phyloP scores from a whole-genome alignment of 2,113 vertebrate genomes.

The Actinemys pallida region DNA sequence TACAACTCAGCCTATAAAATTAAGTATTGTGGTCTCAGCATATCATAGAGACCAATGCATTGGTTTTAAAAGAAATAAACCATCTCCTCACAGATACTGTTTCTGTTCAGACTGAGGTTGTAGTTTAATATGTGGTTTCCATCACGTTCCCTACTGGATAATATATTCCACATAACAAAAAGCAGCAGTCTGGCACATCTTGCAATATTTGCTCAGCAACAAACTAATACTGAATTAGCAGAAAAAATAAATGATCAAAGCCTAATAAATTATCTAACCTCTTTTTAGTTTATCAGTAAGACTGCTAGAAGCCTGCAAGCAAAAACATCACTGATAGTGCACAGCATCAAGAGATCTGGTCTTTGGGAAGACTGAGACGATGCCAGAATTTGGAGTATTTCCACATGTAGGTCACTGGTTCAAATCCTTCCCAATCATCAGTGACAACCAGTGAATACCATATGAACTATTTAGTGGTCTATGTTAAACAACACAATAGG shows the following conservation, averaged over 20 bases:
- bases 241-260: constrained; percentile 58
- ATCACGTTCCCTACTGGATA: constrained; percentile 39
- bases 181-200: constrained; percentile 23
- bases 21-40: constrained; percentile 58
- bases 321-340: neutral
- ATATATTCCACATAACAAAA: constrained; percentile 52
- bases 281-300: constrained; percentile 47
- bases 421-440: neutral
- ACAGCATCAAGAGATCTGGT: neutral
- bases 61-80: constrained; percentile 41
- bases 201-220: constrained; percentile 62
- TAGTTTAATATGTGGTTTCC: constrained; percentile 36
- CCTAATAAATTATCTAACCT: constrained; percentile 37
- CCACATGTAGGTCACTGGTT: neutral
- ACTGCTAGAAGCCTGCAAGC: neutral
- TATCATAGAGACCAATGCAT: neutral
- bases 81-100: constrained; percentile 34
- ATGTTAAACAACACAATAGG: neutral
- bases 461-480: rapidly evolving
- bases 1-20: constrained; percentile 59
- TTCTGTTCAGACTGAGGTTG: constrained; percentile 33
- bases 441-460: neutral
- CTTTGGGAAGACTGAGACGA: neutral
- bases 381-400: neutral
- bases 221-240: constrained; percentile 53